Conservation (phyloP, 2,797 vertebrate genomes). For the Semotilus atromaculatus region DNA sequence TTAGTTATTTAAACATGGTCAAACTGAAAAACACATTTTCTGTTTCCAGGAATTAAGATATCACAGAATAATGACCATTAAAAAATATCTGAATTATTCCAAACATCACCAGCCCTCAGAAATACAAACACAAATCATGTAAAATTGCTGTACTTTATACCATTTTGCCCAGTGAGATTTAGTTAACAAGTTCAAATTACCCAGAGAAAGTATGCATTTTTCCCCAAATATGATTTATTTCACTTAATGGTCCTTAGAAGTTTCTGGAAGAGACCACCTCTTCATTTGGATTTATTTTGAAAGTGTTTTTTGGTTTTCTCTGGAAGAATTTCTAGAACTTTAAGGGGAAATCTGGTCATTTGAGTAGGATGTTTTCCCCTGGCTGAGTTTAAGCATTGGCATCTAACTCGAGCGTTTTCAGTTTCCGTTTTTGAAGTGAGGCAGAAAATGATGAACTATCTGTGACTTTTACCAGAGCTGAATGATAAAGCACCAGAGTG, state of each 20-base stretch:
- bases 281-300: slow-evolving; percentile 48
- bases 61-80: slow-evolving; percentile 13
- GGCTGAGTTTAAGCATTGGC: slow-evolving; percentile 39
- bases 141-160: slow-evolving; percentile 26
- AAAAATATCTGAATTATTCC: slow-evolving; percentile 23
- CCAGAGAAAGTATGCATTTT: slow-evolving; percentile 22
- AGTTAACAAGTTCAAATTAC: slow-evolving; percentile 38
- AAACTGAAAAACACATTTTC: slow-evolving; percentile 13
- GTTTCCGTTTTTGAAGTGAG: slow-evolving; percentile 55
- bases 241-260: slow-evolving; percentile 50
- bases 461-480: slow-evolving; percentile 48
- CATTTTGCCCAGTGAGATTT: slow-evolving; percentile 17
- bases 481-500: slow-evolving; percentile 60
- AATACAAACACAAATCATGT: slow-evolving; percentile 9
- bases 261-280: slow-evolving; percentile 27
- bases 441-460: slow-evolving; percentile 60
- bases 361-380: slow-evolving; percentile 50
- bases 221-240: slow-evolving; percentile 48
- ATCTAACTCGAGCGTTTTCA: slow-evolving; percentile 51
- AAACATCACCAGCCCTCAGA: slow-evolving; percentile 13
- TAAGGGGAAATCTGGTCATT: slow-evolving; percentile 52
- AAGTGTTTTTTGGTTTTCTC: slow-evolving; percentile 45
- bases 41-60: slow-evolving; percentile 10
- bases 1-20: slow-evolving; percentile 66
- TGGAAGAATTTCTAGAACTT: slow-evolving; percentile 43